These are phyloP conservation scores for Melieria omissa DNA, from an alignment of 2,888 invertebrate genomes.

Conservation along the genomic window DNA sequence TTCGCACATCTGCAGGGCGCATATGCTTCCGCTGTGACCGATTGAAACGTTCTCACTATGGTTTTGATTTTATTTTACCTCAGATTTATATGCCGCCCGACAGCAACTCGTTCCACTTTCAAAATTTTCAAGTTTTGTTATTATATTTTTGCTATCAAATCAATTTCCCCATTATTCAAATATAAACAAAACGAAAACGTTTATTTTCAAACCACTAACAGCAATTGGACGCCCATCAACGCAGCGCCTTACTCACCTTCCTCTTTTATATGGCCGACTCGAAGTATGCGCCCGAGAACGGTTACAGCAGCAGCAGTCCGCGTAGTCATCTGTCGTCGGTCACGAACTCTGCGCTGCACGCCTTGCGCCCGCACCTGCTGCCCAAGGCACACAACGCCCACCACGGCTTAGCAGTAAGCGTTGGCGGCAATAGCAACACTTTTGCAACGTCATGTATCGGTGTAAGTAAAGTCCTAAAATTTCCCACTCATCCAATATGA, in stretches of 20 bases:
- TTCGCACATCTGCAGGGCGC: background rate
- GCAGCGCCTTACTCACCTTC: conserved; percentile 71
- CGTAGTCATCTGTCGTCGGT: conserved; percentile 27
- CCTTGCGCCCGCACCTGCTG: conserved; percentile 46
- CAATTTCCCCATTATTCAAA: too few species aligned
- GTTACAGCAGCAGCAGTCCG: conserved; percentile 38
- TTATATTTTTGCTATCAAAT: too few species aligned
- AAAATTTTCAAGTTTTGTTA: background rate
- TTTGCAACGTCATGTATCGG: too few species aligned
- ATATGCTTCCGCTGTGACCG: background rate
- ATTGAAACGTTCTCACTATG: too few species aligned
- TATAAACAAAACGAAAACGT: too few species aligned
- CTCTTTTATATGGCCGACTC: conserved; percentile 62
- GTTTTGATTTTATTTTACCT: background rate
- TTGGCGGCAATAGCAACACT: too few species aligned
- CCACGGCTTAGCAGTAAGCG: too few species aligned
- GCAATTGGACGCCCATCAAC: conserved; percentile 72
- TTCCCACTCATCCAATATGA: background rate
- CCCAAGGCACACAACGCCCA: conserved; percentile 30
- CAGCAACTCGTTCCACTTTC: background rate
- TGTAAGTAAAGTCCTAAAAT: conserved; percentile 2
- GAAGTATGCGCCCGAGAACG: conserved; percentile 46
- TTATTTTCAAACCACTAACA: conserved; percentile 33
- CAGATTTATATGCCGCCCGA: conserved; percentile 15
- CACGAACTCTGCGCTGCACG: conserved; percentile 45